phyloP scores from a whole-genome alignment of 2,888 invertebrate species.

The Acanthosepion lycidas region DNA sequence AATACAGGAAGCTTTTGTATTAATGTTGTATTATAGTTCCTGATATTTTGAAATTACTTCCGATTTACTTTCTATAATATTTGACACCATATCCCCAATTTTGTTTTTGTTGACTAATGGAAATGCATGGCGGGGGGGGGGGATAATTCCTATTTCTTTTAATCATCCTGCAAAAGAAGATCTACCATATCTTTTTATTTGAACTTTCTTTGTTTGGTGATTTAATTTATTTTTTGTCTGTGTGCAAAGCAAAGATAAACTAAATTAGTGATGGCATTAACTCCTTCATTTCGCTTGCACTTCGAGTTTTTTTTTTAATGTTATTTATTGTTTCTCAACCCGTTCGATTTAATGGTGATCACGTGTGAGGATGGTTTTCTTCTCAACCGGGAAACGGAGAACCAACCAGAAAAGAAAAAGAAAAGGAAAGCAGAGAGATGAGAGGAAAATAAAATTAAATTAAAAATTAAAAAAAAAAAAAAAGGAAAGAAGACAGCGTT shows the following conservation, averaged over 20 bases:
- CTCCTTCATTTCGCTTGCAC: neutral
- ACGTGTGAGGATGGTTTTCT: constrained; percentile 2
- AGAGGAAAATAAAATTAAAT: neutral
- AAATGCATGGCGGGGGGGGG: neutral
- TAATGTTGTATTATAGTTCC: neutral
- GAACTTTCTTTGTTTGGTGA: neutral
- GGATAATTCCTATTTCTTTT: neutral
- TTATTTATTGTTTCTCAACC: constrained; percentile 8
- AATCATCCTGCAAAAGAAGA: neutral
- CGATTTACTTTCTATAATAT: neutral
- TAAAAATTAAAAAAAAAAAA: neutral
- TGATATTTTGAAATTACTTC: neutral
- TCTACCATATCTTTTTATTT: neutral
- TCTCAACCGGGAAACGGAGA: neutral
- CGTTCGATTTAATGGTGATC: constrained; percentile 33
- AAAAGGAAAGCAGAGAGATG: neutral
- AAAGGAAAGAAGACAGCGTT: neutral
- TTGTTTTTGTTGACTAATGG: neutral
- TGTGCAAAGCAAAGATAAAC: neutral
- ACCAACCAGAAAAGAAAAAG: neutral
- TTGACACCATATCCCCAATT: neutral
- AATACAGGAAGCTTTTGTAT: neutral
- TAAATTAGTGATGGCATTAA: neutral
- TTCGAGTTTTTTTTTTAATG: neutral
- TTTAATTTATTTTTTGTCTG: neutral